Percentiles rank a stretch among this genome's conserved stretches.
These are phyloP conservation scores for Podotricha telesiphe DNA, from an alignment of 2,888 invertebrate genomes.

Conservation along the genomic window DNA sequence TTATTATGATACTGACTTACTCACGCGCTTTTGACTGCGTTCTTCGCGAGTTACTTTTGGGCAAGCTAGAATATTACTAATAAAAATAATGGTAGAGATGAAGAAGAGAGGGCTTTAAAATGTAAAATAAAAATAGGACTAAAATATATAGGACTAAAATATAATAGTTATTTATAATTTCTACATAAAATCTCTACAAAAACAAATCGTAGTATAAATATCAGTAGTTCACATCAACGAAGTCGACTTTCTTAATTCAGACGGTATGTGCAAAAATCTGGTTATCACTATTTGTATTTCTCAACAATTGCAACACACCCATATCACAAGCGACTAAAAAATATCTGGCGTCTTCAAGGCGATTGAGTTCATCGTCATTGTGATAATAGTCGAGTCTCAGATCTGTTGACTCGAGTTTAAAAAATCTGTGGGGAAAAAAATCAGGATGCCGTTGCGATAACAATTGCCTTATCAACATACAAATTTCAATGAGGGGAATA, in stretches of 20 bases:
- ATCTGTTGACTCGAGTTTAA: constrained; percentile 65
- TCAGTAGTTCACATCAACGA: neutral
- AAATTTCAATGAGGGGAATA: constrained; percentile 43
- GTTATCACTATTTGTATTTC: constrained; percentile 38
- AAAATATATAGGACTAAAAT: too few relatives aligned
- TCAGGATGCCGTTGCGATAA: constrained; percentile 72
- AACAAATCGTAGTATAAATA: neutral
- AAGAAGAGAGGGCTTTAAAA: too few relatives aligned
- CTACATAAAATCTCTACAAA: too few relatives aligned
- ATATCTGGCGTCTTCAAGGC: constrained; percentile 44
- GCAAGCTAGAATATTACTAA: too few relatives aligned
- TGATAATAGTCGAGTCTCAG: constrained; percentile 66
- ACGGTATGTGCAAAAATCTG: constrained; percentile 33
- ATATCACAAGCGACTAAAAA: constrained; percentile 32
- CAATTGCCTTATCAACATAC: constrained; percentile 50
- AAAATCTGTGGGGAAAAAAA: constrained; percentile 71
- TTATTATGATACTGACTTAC: too few relatives aligned
- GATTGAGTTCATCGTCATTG: constrained; percentile 54
- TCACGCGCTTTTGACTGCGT: too few relatives aligned
- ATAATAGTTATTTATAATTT: too few relatives aligned
- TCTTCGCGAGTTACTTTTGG: too few relatives aligned
- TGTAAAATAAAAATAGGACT: too few relatives aligned
- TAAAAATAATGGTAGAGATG: too few relatives aligned
- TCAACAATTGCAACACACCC: constrained; percentile 41
- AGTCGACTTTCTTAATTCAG: constrained; percentile 1